These are phyloP conservation scores for Ranitomeya imitator DNA, from an alignment of 2,113 vertebrate genomes.

Conservation along the genomic window DNA sequence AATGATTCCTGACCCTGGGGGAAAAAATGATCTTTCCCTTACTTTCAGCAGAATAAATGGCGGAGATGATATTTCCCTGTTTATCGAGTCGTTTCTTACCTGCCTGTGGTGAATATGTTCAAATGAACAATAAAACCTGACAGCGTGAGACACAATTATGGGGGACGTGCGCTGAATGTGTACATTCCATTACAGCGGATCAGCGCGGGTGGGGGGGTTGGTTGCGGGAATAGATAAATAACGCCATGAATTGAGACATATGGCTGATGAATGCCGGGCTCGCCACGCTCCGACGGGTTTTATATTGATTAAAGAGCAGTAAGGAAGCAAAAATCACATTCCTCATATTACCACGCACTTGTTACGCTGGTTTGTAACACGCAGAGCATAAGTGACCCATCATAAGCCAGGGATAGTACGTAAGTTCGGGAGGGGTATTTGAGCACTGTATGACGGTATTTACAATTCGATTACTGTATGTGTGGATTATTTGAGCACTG, in stretches of 20 bases:
- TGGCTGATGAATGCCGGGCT: conserved; percentile 3
- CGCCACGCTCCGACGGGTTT: not conserved
- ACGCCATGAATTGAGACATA: not conserved
- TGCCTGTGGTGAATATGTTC: conserved; percentile 6
- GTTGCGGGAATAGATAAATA: not conserved
- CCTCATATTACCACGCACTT: not conserved
- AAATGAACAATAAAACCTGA: conserved; percentile 1
- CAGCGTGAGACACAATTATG: conserved; percentile 1
- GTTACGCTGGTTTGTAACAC: not conserved
- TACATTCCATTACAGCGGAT: conserved; percentile 32
- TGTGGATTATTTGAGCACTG: not conserved
- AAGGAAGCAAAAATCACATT: not conserved
- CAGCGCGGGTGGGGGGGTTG: not conserved
- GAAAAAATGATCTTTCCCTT: conserved; percentile 13
- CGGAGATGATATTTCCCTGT: not conserved
- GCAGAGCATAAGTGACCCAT: not conserved
- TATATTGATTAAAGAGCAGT: conserved; percentile 25
- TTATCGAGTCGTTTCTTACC: not conserved
- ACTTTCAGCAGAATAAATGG: conserved; percentile 1
- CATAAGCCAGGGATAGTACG: not conserved
- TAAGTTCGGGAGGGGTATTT: not conserved
- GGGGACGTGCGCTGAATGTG: conserved; percentile 25
- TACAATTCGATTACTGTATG: too few species aligned
- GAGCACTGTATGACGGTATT: too few species aligned
- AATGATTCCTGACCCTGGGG: not conserved